Conservation (phyloP, 2,888 invertebrate genomes). For the Biston stratarius region DNA sequence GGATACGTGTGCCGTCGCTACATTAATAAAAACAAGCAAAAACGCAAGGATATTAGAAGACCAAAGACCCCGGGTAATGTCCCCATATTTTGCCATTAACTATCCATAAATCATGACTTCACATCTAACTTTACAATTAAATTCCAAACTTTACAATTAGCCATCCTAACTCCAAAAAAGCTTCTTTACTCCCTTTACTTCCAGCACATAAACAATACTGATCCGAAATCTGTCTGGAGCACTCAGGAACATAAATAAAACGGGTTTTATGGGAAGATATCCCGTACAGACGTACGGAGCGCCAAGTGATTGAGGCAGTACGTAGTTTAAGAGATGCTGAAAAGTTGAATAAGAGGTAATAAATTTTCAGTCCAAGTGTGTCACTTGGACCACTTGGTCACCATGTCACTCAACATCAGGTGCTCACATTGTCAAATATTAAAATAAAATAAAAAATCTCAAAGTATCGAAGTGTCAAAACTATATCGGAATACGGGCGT, state of each 20-base stretch:
- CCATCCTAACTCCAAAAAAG: constrained; percentile 8
- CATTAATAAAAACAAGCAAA: neutral
- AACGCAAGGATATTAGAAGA: neutral
- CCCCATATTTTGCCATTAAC: constrained; percentile 8
- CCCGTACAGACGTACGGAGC: constrained; percentile 21
- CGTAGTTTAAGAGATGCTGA: constrained; percentile 6
- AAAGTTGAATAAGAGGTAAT: neutral
- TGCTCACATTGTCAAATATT: no score
- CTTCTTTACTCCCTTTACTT: constrained; percentile 4
- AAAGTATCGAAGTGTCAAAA: no score
- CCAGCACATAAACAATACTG: constrained; percentile 28
- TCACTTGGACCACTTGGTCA: no score
- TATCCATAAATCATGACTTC: constrained; percentile 8
- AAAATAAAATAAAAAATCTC: no score
- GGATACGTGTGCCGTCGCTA: no score
- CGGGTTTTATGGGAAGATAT: constrained; percentile 24
- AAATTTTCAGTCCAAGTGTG: no score
- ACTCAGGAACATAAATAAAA: constrained; percentile 25
- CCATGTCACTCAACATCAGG: no score
- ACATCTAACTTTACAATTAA: constrained; percentile 3
- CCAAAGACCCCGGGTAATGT: neutral
- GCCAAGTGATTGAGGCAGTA: constrained; percentile 23
- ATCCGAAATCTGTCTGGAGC: constrained; percentile 28
- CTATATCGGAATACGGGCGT: no score
- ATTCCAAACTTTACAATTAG: constrained; percentile 7